Evolutionary conservation across 2,888 invertebrate genomes (phyloP), one percentile per base, ranked within the genome.

Genomic region (Leptinotarsa peninsularis): DNA sequence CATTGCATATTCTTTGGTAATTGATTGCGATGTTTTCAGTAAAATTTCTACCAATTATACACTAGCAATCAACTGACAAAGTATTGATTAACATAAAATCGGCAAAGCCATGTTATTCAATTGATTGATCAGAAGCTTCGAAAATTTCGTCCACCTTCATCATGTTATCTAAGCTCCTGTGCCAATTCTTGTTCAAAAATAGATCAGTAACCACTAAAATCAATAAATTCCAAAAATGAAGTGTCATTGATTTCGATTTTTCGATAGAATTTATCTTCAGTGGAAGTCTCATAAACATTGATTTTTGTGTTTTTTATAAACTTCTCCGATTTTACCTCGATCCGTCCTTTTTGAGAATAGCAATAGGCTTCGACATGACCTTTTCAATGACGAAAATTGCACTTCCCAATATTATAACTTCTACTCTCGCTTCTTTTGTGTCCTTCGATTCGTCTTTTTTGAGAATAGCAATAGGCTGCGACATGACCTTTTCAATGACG

Each of bases 371-470:
- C 63, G 15, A 23, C 4, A 63, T 63, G 63, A 15, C 63, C 63
- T 63, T 63, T 63, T 33, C 15, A 21, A 21, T 63, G n/a, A 21
- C 63, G 21, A 63, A 63, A 63, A 21, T 14, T 63, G 21, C 63
- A 63, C 15, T 21, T 21, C 21, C 21, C 21, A 21, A 4, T 21
- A 15, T 27, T 4, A 15, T 23, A 15, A 21, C 21, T 21, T 23
- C 14, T 63, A 23, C 63, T 7, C 21, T 63, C 63, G 33, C 21
- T 27, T 33, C 3, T 63, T 14, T 23, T 23, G 23, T 63, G 63
- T n/a, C 23, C 63, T 21, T 18, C 14, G 5, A 63, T 63, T 2
- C 4, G n/a, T 23, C 33, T 63, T 23, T 33, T 63, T 23, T 14
- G 14, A 21, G 21, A 21, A 21, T 21, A 21, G 14, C 18, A 63